Evolutionary conservation across 1,140 invertebrate species (phyloP), one percentile per base, ranked within the genome.

Genomic region (Lysiphlebus fabarum): DNA sequence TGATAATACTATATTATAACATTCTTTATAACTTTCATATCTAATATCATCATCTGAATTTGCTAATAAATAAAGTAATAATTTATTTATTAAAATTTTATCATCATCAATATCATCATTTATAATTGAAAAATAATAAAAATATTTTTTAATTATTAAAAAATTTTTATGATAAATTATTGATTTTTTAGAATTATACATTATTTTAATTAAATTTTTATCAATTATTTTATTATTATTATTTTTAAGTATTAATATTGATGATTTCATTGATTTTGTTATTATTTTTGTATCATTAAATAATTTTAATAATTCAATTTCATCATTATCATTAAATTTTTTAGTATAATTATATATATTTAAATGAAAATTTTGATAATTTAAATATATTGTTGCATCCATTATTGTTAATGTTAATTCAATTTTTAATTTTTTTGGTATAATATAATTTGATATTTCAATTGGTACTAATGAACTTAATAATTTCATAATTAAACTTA

Each of bases 11-110:
- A 75, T 60, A 54, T 60, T 61, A 34, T 77, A 66, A 58, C 81
- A 82, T 58, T 80, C 71, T 14, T 62, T 58, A 56, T 82, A 83
- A 17, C 69, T 77, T 33, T 70, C 63, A 56, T 72, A 58, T 59
- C 70, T 68, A 34, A 83, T 62, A 37, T 77, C 70, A 4, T 61
- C 41, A 33, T 79, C 70, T 40, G 50, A 62, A 56, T 79, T 70
- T 6, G 76, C 66, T 34, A 79, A 54, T 49, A 79, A 63, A 53
- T 58, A 56, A 6, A 76, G 48, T 26, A 69, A 59, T 51, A 78
- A 58, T 65, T 75, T 73, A 12, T 62, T 73, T 11, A 63, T 67
- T 36, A 65, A 50, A 12, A 62, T 53, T 50, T 58, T 53, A 44
- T 72, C 69, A 33, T 75, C 67, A 0, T 12, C 43, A 42, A 62